Evolutionary conservation across 1,140 invertebrate species (phyloP), one percentile per base, ranked within the genome.

Genomic region (Achroia grisella): DNA sequence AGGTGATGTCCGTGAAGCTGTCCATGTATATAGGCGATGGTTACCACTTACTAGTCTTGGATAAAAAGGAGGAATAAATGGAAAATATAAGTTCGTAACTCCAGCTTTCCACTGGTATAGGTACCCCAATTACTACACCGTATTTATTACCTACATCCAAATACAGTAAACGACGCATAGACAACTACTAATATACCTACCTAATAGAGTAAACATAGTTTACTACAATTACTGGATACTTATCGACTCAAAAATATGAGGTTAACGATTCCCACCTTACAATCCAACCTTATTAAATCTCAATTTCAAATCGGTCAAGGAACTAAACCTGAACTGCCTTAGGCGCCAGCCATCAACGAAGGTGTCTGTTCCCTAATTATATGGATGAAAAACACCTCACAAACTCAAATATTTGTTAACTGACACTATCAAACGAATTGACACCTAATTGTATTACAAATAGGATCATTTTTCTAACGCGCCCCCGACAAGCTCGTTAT

Each of bases 281-380:
- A 6, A 17, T 17, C 12, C 10, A 13, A 17, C 15, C 10, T 37
- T 37, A 37, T 37, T 37, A 37, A 29, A 41, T 41, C 39, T 48
- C 39, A 15, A 34, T 41, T 34, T 13, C 6, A 23, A 12, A 44
- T 39, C 29, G n/a, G 12, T 9, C 5, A 23, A n/a, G 33, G n/a
- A 15, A 39, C 33, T 34, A 23, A 14, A 14, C 10, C 23, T 35
- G 39, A 30, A 11, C 39, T 23, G 62, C 73, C 62, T 48, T 33
- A 67, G 78, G 75, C 78, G 73, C 78, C 75, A 74, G 58, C 47
- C 39, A 75, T 70, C 67, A 70, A 68, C 65, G 44, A 55, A 82
- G 73, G 78, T 82, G 78, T 82, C 73, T 77, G 72, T 52, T 56
- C 37, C 56, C 67, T 79, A 82, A 82, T 78, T 73, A 82, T 82